Base-by-base conservation (phyloP, 2,113 vertebrate genomes). In the Cyanocitta stelleri region DNA sequence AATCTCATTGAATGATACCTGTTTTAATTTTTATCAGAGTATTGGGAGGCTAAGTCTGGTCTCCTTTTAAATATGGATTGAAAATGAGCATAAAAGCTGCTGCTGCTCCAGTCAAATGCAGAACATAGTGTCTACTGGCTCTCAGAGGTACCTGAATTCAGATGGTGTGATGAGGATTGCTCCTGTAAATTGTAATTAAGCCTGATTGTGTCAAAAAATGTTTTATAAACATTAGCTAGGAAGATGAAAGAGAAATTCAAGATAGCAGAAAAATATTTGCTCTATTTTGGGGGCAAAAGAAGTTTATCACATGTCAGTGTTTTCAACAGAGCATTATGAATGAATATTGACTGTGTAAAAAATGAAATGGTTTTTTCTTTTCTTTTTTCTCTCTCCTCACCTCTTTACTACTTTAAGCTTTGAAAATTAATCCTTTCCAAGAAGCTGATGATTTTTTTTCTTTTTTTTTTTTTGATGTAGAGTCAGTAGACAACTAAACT, bases 401-500 rank as follows among this genome's bases (percentile, higher is more conserved):
- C 8, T 79, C 16, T 23, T 74, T 86, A 37, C 41, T 83, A 59
- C 46, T 79, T 82, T 19, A 61, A 39, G 23, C 84, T 93, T 89
- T 71, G 30, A 58, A 84, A 90, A 90, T 30, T 4, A 90, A 86
- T 62, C 32, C 15, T 80, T 91, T 90, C 54, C 52, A 95, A 78
- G 22, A 68, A 48, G 29, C 30, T 83, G 48, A 22, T 59, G 37
- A 6, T 43, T n/a, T 86, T 41, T 35, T 41, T 9, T 9, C 6
- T 20, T 23, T 23, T 44, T 23, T 43, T 67, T 63, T 63, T 96
- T 80, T 87, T 85, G 9, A 74, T 93, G 59, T 88, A 41, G 61
- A 78, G 12, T 85, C 79, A 56, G 64, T 81, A 76, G 64, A 59
- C 83, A 94, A 95, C 79, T 72, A 64, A 94, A 26, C 7, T 96